phyloP scores from a whole-genome alignment of 2,797 vertebrate genomes.

The Karalla daura region DNA sequence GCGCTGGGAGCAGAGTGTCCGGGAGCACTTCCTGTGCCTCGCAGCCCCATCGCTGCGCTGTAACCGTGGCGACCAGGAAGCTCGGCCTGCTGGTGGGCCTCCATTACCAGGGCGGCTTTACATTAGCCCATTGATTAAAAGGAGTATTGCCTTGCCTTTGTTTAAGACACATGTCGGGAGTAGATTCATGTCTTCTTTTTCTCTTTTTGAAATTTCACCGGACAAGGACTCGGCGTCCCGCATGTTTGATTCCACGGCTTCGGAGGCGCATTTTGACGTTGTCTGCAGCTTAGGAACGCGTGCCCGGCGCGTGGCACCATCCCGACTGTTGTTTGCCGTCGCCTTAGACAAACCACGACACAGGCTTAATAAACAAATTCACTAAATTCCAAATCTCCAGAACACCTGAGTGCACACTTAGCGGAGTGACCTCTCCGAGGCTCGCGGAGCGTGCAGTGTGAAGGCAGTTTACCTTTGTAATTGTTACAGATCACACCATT shows the following conservation, averaged over 20 bases:
- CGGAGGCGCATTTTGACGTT: not conserved
- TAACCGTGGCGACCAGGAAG: slow-evolving; percentile 24
- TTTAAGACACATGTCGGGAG: not conserved
- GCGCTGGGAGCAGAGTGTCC: slow-evolving; percentile 84
- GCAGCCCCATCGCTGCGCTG: slow-evolving; percentile 2
- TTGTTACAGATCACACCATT: slow-evolving; percentile 87
- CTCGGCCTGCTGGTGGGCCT: not conserved
- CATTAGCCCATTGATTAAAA: not conserved
- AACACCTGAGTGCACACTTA: slow-evolving; percentile 55
- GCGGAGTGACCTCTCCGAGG: slow-evolving; percentile 57
- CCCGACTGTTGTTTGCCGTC: not conserved
- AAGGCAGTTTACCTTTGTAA: slow-evolving; percentile 84
- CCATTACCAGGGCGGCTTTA: slow-evolving; percentile 1
- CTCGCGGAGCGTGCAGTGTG: slow-evolving; percentile 50
- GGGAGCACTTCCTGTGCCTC: slow-evolving; percentile 66
- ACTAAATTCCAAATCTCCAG: slow-evolving; percentile 20
- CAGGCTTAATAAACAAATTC: slow-evolving; percentile 18
- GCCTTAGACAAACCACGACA: slow-evolving; percentile 9
- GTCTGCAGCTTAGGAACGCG: not conserved
- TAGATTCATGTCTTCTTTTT: not conserved
- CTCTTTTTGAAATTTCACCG: too few relatives aligned
- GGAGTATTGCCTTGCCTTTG: not conserved
- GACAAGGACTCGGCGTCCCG: too few relatives aligned
- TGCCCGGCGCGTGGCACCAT: not conserved
- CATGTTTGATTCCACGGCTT: not conserved